Evolutionary conservation across 2,113 vertebrate species (phyloP).

Genomic region (Phyllopteryx taeniolatus): DNA sequence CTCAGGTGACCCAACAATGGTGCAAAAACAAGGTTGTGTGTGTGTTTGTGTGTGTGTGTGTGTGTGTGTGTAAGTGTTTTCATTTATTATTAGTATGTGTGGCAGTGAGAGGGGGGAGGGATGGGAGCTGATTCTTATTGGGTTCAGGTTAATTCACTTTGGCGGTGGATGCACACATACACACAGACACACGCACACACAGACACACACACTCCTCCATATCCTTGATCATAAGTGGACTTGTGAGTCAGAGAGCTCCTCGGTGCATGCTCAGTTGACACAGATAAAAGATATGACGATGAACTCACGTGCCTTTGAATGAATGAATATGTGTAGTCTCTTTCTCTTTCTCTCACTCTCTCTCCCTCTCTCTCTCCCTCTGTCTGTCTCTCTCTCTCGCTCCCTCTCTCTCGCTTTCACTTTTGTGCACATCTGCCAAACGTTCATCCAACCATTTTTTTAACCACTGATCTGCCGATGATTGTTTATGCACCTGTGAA

Average conservation of each 20-base stretch:
- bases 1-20: no score
- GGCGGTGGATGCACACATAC: constrained; percentile 39
- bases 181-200: neutral
- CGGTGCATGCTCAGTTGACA: constrained; percentile 40
- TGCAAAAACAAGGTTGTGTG: no score
- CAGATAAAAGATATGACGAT: constrained; percentile 76
- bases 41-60: neutral
- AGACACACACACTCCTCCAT: neutral
- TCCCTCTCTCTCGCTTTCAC: neutral
- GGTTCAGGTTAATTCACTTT: constrained; percentile 73
- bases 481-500: no score
- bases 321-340: neutral
- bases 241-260: constrained; percentile 45
- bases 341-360: neutral
- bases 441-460: neutral
- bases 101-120: constrained; percentile 5
- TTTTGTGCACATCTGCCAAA: neutral
- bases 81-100: constrained; percentile 17
- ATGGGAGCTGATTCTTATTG: constrained; percentile 41
- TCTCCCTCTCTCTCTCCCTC: no score
- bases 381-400: constrained; percentile 5
- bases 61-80: constrained; percentile 17
- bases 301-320: constrained; percentile 2
- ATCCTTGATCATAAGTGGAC: constrained; percentile 56
- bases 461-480: neutral